These are phyloP conservation scores for Oppia nitens DNA, from an alignment of 1,140 invertebrate genomes.

Conservation along the genomic window DNA sequence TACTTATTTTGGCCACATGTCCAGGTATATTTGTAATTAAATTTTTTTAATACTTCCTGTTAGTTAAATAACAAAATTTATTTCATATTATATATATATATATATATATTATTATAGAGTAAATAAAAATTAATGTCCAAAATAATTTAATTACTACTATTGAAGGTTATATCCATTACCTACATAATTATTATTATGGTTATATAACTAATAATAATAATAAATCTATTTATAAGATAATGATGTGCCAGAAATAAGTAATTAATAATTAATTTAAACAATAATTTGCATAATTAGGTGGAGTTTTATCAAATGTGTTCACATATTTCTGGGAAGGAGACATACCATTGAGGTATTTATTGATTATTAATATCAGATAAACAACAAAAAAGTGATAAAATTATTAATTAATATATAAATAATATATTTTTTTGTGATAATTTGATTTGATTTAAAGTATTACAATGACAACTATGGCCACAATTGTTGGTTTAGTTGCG, in stretches of 20 bases:
- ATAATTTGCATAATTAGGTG: slow-evolving; percentile 19
- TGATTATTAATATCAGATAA: neutral
- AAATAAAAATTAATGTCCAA: neutral
- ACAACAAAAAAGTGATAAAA: neutral
- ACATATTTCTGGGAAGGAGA: slow-evolving; percentile 31
- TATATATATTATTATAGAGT: neutral
- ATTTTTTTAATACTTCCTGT: neutral
- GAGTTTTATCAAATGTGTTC: slow-evolving; percentile 31
- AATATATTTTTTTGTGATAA: neutral
- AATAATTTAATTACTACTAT: neutral
- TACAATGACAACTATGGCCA: slow-evolving; percentile 29
- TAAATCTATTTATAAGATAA: too few relatives aligned
- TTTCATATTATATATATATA: neutral
- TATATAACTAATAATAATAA: neutral
- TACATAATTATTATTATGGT: neutral
- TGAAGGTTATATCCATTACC: neutral
- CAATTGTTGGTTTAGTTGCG: slow-evolving; percentile 26
- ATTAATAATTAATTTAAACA: neutral
- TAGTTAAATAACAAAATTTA: neutral
- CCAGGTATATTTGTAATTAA: neutral
- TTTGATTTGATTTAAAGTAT: slow-evolving; percentile 24
- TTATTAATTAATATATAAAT: slow-evolving; percentile 2
- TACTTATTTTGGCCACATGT: slow-evolving; percentile 17
- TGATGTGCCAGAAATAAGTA: neutral
- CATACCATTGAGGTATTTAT: slow-evolving; percentile 28